phyloP scores from a whole-genome alignment of 2,888 invertebrate species.

The Busseola fusca region DNA sequence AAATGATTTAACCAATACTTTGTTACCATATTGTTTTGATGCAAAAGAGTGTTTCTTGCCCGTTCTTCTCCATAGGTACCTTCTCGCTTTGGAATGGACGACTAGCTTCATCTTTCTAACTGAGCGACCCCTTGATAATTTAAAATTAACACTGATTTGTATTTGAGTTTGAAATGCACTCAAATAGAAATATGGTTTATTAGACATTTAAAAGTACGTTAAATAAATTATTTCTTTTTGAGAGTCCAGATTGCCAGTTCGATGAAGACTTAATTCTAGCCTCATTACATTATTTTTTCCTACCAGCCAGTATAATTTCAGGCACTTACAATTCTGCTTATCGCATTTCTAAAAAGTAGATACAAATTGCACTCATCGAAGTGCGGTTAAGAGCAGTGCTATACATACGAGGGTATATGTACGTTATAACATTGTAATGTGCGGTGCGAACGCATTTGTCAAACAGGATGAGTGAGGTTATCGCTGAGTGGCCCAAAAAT shows the following conservation, averaged over 20 bases:
- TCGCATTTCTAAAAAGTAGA: constrained; percentile 19
- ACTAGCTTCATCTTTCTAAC: no score
- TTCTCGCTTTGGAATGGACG: no score
- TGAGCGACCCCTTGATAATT: no score
- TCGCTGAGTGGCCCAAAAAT: constrained; percentile 35
- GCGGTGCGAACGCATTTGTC: constrained; percentile 53
- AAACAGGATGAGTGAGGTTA: constrained; percentile 47
- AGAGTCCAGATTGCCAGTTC: neutral
- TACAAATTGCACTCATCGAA: constrained; percentile 49
- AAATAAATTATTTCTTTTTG: neutral
- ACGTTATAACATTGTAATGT: constrained; percentile 48
- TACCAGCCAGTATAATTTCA: neutral
- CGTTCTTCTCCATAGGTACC: no score
- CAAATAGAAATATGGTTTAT: no score
- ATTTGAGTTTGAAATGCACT: no score
- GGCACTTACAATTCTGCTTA: constrained; percentile 8
- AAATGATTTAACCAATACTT: no score
- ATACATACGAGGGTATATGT: constrained; percentile 14
- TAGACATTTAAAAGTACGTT: neutral
- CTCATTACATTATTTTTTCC: neutral
- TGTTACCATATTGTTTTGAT: no score
- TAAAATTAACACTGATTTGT: no score
- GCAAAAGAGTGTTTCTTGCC: no score
- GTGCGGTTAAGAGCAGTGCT: constrained; percentile 41
- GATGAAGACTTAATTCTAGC: neutral